Evolutionary conservation across 2,888 invertebrate species (phyloP).

Genomic region (Eumacrocentrus americanus): DNA sequence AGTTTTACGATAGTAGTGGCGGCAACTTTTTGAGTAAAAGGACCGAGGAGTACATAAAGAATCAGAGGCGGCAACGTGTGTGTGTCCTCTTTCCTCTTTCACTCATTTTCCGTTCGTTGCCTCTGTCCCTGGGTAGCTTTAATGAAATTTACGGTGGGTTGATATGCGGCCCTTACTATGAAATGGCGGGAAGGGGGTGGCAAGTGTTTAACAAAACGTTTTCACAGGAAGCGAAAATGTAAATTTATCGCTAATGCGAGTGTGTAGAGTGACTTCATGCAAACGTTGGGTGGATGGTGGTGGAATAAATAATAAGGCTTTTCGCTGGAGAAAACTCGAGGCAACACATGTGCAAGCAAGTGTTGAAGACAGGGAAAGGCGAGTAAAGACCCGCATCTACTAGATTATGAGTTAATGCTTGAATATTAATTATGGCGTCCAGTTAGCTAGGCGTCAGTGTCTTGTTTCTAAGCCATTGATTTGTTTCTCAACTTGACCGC

Average conservation of each 20-base stretch:
- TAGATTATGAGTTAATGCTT: conserved; percentile 44
- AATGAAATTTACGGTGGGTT: conserved; percentile 29
- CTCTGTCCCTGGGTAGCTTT: conserved; percentile 18
- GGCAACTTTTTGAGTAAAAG: no score
- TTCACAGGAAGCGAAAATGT: conserved; percentile 46
- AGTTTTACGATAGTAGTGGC: no score
- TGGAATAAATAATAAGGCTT: not conserved
- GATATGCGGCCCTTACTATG: conserved; percentile 28
- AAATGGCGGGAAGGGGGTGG: conserved; percentile 28
- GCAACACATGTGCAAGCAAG: conserved; percentile 9
- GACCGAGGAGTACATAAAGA: no score
- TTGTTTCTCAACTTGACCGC: no score
- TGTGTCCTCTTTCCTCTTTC: no score
- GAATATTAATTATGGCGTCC: conserved; percentile 53
- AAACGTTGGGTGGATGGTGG: conserved; percentile 23
- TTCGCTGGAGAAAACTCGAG: no score
- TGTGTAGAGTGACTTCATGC: conserved; percentile 33
- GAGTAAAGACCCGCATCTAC: not conserved
- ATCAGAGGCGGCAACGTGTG: no score
- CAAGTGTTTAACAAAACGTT: conserved; percentile 52
- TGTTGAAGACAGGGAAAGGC: conserved; percentile 8
- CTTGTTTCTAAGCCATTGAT: conserved; percentile 31
- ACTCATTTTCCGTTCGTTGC: no score
- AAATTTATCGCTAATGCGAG: conserved; percentile 48
- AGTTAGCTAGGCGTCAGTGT: conserved; percentile 23